Conservation (phyloP, 2,888 invertebrate genomes). For the Philaethria dido region DNA sequence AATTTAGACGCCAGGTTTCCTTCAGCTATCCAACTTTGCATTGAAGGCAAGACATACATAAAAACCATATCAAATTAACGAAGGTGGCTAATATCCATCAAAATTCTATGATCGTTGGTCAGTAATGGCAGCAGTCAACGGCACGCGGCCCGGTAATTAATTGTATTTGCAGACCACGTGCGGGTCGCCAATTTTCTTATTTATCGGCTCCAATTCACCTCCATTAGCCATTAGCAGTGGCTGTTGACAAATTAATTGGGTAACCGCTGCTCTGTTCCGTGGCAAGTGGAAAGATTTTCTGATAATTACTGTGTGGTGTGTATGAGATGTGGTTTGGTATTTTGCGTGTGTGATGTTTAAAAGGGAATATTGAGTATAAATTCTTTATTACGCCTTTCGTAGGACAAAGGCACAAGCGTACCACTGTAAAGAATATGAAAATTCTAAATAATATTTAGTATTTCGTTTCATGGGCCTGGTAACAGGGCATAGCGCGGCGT, state of each 20-base stretch:
- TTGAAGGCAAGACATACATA: not conserved
- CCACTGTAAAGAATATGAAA: no score
- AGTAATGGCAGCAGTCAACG: constrained; percentile 51
- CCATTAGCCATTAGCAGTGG: constrained; percentile 58
- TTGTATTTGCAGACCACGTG: constrained; percentile 62
- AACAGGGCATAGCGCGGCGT: no score
- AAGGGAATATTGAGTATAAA: no score
- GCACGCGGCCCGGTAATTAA: constrained; percentile 59
- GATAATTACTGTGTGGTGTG: not conserved
- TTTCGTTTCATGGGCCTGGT: no score
- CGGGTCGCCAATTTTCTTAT: constrained; percentile 72
- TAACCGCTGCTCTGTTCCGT: constrained; percentile 18
- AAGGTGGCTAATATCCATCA: constrained; percentile 46
- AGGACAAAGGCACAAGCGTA: no score
- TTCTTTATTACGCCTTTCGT: no score
- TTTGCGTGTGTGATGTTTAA: no score
- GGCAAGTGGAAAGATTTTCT: constrained; percentile 15
- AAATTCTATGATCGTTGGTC: constrained; percentile 49
- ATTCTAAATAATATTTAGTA: no score
- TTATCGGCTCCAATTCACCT: constrained; percentile 69
- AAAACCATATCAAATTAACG: constrained; percentile 34
- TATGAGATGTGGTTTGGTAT: not conserved
- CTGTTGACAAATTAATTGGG: constrained; percentile 46
- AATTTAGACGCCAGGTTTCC: no score
- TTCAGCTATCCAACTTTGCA: no score